Evolutionary conservation across 2,113 vertebrate genomes (phyloP).

Genomic region (Edolisoma coerulescens): DNA sequence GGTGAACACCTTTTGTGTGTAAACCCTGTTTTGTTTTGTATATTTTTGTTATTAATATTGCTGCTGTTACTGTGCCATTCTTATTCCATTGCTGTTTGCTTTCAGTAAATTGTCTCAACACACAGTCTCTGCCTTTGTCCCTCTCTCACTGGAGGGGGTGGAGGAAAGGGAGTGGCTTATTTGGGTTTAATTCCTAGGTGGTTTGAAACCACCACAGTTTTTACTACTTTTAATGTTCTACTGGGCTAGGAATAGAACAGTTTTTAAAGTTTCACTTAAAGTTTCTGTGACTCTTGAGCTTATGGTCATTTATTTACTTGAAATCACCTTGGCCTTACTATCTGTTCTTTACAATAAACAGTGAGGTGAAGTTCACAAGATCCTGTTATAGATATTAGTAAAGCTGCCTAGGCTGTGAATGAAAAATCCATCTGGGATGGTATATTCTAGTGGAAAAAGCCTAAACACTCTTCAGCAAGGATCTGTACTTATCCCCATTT

Average conservation of each 20-base stretch:
- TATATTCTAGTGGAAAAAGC: not conserved
- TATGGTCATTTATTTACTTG: not conserved
- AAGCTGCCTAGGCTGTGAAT: not conserved
- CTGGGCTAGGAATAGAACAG: not conserved
- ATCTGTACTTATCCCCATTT: not conserved
- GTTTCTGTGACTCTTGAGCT: not conserved
- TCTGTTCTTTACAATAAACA: not conserved
- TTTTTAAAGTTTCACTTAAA: not conserved
- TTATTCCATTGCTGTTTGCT: not conserved
- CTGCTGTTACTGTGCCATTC: not conserved
- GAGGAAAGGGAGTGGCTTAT: no score
- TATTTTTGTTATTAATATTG: not conserved
- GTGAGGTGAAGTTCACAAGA: not conserved
- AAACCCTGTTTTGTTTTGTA: not conserved
- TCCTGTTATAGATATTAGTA: not conserved
- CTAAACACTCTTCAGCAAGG: not conserved
- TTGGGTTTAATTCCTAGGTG: not conserved
- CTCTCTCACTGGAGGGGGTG: no score
- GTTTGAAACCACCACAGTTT: not conserved
- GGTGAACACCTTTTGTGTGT: not conserved
- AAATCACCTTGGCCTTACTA: not conserved
- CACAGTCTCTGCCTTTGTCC: not conserved
- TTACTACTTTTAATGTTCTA: not conserved
- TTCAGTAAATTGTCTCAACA: not conserved
- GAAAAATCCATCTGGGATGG: not conserved